A percentile compares a stretch with the other conserved stretches of the same genome.
Evolutionary conservation across 2,888 invertebrate genomes (phyloP).

Genomic region (Tineola bisselliella): DNA sequence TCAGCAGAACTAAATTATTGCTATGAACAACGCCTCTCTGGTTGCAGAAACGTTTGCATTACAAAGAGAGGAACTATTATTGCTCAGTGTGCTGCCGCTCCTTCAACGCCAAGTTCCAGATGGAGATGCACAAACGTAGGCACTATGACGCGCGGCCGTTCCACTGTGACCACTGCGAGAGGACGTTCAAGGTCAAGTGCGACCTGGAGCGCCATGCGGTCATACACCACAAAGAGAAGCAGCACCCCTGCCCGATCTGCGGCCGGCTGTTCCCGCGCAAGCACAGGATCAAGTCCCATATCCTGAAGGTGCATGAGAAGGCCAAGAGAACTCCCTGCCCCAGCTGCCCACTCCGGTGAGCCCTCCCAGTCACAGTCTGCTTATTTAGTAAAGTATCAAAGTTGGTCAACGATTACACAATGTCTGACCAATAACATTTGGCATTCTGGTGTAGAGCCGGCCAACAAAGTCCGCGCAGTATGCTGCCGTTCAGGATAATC

Average conservation of each 20-base stretch:
- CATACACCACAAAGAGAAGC: slow-evolving; percentile 31
- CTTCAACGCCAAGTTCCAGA: slow-evolving; percentile 23
- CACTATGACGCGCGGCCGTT: slow-evolving; percentile 33
- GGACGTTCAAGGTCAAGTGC: too few species aligned
- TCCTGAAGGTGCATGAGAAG: slow-evolving; percentile 5
- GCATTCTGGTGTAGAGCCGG: too few species aligned
- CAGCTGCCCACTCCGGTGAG: too few species aligned
- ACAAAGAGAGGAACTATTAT: slow-evolving; percentile 17
- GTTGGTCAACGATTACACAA: too few species aligned
- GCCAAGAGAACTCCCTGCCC: slow-evolving; percentile 28
- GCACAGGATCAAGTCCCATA: slow-evolving; percentile 24
- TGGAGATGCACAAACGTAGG: slow-evolving; percentile 27
- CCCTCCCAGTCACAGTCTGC: too few species aligned
- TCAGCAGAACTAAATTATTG: too few species aligned
- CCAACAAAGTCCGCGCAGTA: too few species aligned
- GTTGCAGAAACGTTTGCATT: slow-evolving; percentile 31
- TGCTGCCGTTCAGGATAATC: too few species aligned
- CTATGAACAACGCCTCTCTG: too few species aligned
- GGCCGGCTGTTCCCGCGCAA: slow-evolving; percentile 27
- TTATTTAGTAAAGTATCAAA: too few species aligned
- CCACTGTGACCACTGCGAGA: neutral
- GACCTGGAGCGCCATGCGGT: slow-evolving; percentile 30
- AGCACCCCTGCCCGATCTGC: slow-evolving; percentile 31
- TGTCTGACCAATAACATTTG: too few species aligned
- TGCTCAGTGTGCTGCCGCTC: slow-evolving; percentile 35